phyloP scores from a whole-genome alignment of 2,113 vertebrate species.

The Cyanoderma ruficeps region DNA sequence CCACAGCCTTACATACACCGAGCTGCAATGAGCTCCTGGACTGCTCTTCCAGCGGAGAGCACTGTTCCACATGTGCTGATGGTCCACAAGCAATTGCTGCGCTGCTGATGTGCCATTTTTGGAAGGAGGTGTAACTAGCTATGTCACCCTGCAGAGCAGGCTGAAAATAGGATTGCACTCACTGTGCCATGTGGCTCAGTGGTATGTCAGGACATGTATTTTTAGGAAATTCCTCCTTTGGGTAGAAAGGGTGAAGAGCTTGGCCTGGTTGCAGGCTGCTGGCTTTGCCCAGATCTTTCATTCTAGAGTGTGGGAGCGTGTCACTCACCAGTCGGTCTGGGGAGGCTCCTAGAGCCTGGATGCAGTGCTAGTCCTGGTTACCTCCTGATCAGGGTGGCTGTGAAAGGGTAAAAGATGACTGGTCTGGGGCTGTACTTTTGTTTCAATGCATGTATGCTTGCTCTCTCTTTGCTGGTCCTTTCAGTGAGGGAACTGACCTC shows the following conservation, averaged over 20 bases:
- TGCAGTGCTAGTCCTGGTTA: neutral
- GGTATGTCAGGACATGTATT: slow-evolving; percentile 63
- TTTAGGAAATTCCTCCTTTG: slow-evolving; percentile 65
- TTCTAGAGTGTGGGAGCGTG: neutral
- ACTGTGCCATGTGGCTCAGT: slow-evolving; percentile 53
- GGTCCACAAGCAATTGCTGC: neutral
- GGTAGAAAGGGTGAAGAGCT: slow-evolving; percentile 45
- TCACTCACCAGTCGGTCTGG: neutral
- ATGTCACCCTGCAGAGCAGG: slow-evolving; percentile 53
- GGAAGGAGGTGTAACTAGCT: slow-evolving; percentile 52
- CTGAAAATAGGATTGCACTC: slow-evolving; percentile 64
- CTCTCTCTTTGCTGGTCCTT: neutral
- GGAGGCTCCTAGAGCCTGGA: neutral
- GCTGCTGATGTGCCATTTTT: slow-evolving; percentile 27
- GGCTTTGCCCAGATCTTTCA: slow-evolving; percentile 19
- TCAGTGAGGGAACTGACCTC: neutral
- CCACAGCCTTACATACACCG: rapidly evolving
- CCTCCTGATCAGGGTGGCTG: neutral
- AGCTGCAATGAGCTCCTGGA: neutral
- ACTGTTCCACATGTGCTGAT: neutral
- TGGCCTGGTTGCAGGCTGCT: slow-evolving; percentile 12
- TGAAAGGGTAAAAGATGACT: neutral
- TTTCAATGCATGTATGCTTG: neutral
- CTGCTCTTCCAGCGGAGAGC: neutral
- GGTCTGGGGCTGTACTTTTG: neutral